A percentile compares a stretch with the other conserved stretches of the same genome.
Conservation (phyloP, 2,888 invertebrate genomes). For the Amblyjoppa fuscipennis region DNA sequence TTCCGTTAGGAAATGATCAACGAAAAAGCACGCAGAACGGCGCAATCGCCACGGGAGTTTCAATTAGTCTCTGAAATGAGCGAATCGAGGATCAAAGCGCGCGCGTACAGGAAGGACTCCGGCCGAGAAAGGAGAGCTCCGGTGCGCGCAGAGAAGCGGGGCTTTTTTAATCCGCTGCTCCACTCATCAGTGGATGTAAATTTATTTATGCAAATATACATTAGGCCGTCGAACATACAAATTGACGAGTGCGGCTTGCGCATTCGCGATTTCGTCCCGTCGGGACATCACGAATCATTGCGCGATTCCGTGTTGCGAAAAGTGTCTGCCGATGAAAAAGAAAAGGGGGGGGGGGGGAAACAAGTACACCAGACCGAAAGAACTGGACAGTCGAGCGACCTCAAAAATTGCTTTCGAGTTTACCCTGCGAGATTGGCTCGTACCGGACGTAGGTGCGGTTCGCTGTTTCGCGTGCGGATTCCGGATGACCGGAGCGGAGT, state of each 20-base stretch:
- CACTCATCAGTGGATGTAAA: constrained; percentile 42
- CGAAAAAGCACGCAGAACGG: background rate
- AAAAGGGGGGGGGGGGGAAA: background rate
- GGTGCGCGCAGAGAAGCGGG: too few species aligned
- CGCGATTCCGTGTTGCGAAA: background rate
- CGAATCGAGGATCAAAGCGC: constrained; percentile 46
- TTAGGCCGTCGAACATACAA: constrained; percentile 3
- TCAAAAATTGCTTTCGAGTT: constrained; percentile 53
- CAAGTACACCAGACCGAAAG: constrained; percentile 4
- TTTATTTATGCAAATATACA: constrained; percentile 30
- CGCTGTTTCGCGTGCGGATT: constrained; percentile 8
- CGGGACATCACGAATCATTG: background rate
- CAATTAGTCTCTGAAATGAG: constrained; percentile 41
- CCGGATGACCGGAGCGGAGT: background rate
- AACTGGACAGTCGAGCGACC: constrained; percentile 18
- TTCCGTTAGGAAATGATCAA: background rate
- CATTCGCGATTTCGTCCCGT: background rate
- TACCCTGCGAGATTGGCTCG: constrained; percentile 43
- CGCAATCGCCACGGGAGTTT: background rate
- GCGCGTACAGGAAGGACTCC: background rate
- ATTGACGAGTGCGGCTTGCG: constrained; percentile 27
- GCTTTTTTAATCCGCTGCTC: background rate
- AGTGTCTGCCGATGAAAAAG: background rate
- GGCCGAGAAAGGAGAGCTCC: background rate
- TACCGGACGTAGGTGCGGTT: background rate